phyloP scores from a whole-genome alignment of 2,888 invertebrate species.

The Leucophenga maculata region DNA sequence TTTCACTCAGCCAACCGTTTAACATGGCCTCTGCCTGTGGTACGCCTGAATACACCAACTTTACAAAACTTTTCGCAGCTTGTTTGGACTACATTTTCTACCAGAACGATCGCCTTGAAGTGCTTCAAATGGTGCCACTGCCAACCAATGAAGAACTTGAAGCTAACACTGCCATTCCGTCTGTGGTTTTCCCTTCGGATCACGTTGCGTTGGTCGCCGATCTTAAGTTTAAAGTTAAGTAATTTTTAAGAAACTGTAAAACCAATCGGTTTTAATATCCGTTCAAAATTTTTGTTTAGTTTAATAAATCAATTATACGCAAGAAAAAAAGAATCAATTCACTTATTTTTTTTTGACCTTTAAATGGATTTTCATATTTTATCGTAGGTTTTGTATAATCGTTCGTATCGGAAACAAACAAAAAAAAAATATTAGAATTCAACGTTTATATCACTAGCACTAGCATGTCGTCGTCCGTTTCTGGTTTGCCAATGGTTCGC shows the following conservation, averaged over 20 bases:
- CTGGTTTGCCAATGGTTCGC: no score
- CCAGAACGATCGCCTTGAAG: constrained; percentile 77
- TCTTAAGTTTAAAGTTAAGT: constrained; percentile 73
- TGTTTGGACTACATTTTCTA: constrained; percentile 95
- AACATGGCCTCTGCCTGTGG: constrained; percentile 86
- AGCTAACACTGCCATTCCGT: constrained; percentile 86
- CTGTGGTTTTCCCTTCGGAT: constrained; percentile 92
- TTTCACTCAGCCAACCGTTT: constrained; percentile 79
- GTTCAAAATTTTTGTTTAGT: no score
- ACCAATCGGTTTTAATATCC: no score
- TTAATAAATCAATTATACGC: no score
- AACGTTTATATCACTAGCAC: not conserved
- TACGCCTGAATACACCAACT: constrained; percentile 88
- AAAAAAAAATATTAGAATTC: not conserved
- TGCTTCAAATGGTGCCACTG: constrained; percentile 84
- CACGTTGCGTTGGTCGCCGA: constrained; percentile 92
- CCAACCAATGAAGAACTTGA: constrained; percentile 85
- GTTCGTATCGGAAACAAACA: constrained; percentile 8
- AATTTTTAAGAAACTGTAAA: no score
- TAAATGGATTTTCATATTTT: no score
- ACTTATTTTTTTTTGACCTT: no score
- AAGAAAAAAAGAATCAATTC: no score
- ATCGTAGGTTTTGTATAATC: not conserved
- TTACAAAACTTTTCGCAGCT: constrained; percentile 84
- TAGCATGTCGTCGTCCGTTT: not conserved